Evolutionary conservation across 1,140 invertebrate species (phyloP), one percentile per base, ranked within the genome.

Genomic region (Phocides pigmalion): DNA sequence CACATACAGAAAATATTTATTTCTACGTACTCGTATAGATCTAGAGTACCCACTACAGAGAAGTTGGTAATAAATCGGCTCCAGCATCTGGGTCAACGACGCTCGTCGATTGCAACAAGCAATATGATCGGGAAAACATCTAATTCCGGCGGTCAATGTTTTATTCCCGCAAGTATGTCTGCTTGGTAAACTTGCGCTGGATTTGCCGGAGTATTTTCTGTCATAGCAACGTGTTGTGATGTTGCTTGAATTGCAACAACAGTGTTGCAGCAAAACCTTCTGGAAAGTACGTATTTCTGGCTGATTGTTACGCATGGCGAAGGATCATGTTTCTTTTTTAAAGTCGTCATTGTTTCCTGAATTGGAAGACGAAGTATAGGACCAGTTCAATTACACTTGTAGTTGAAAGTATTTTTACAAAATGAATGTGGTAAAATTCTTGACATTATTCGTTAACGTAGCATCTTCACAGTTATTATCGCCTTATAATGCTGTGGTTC

Each of bases 101-200:
- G 72, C 59, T 32, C 42, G 67, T 72, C 58, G 68, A 64, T 72
- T 64, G 66, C 69, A 68, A 42, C 63, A 20, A 14, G 46, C 67
- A 46, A 63, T 70, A 62, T 65, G 66, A 74, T 72, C 54, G 54
- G 66, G 72, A 79, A 83, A 83, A 75, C 79, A 77, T 84, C 79
- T 87, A 84, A 87, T 83, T 87, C 61, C 53, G 78, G 77, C 74
- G 68, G 68, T 78, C 66, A 64, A 59, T 80, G 72, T 78, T 81
- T 75, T 76, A 76, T 76, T 76, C 70, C 66, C 22, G 58, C 61
- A 62, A 51, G 68, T 64, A 78, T 65, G 37, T 64, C 42, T 50
- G 66, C 50, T 69, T 47, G 51, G 59, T 69, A 78, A 76, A 72
- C 70, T 58, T 41, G 47, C 22, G 65, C 63, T 50, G 68, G 66